A percentile compares a stretch with the other conserved stretches of the same genome.
These are phyloP conservation scores for Vimba vimba DNA, from an alignment of 2,113 vertebrate genomes.

Conservation along the genomic window DNA sequence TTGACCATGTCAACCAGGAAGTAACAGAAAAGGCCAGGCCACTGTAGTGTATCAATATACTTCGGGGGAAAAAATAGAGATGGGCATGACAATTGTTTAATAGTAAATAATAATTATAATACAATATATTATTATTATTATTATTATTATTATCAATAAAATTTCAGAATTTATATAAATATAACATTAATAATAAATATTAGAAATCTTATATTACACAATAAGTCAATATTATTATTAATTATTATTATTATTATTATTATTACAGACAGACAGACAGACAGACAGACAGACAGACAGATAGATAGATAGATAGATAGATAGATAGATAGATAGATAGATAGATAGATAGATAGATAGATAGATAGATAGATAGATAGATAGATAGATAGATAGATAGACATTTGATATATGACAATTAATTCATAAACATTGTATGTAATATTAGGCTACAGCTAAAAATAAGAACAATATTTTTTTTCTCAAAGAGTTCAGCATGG, in stretches of 20 bases:
- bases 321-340: too few species aligned
- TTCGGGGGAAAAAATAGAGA: background rate
- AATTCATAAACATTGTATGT: background rate
- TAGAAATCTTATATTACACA: background rate
- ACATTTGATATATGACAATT: too few species aligned
- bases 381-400: too few species aligned
- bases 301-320: too few species aligned
- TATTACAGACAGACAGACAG: too few species aligned
- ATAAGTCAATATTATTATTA: background rate
- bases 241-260: too few species aligned
- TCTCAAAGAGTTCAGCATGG: too few species aligned
- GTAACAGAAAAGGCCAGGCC: background rate
- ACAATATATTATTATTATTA: background rate
- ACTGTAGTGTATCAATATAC: constrained; percentile 4
- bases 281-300: too few species aligned
- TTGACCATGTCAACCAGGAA: background rate
- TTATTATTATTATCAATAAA: background rate
- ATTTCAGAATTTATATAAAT: background rate
- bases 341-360: too few species aligned
- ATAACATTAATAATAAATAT: background rate
- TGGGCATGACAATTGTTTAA: background rate
- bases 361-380: too few species aligned
- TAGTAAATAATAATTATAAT: background rate
- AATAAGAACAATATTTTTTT: background rate
- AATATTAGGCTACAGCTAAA: background rate